Percentiles rank a stretch among this genome's conserved stretches.
Evolutionary conservation across 2,888 invertebrate genomes (phyloP).

Genomic region (Thymelicus sylvestris): DNA sequence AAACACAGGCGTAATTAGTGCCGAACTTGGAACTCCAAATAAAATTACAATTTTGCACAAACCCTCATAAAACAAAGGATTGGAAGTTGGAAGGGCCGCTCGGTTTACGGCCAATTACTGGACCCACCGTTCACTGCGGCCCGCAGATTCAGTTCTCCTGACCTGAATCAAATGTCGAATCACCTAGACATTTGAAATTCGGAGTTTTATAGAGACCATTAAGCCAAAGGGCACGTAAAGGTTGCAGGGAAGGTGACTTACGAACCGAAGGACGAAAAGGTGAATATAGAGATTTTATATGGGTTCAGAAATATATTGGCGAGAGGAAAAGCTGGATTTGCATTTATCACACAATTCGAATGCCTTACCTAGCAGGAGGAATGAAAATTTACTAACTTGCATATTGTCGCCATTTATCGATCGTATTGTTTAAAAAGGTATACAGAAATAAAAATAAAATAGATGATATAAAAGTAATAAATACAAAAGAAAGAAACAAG

Average conservation of each 20-base stretch:
- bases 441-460: too few species aligned
- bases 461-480: too few species aligned
- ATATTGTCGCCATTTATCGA: neutral
- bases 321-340: neutral
- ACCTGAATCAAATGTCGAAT: conserved; percentile 20
- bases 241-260: conserved; percentile 7
- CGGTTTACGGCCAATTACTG: conserved; percentile 17
- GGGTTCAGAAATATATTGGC: neutral
- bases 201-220: conserved; percentile 6
- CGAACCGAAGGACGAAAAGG: conserved; percentile 7
- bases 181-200: conserved; percentile 20
- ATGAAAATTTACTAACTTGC: neutral
- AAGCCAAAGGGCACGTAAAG: conserved; percentile 10
- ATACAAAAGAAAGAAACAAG: too few species aligned
- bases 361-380: neutral
- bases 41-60: conserved; percentile 26
- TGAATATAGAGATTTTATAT: neutral
- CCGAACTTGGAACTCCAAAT: conserved; percentile 1
- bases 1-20: conserved; percentile 8
- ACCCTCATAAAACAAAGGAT: conserved; percentile 25
- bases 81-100: conserved; percentile 15
- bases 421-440: too few species aligned
- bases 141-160: conserved; percentile 14
- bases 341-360: neutral
- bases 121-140: neutral